phyloP scores from a whole-genome alignment of 2,797 vertebrate species.

The Leptodactylus fallax region DNA sequence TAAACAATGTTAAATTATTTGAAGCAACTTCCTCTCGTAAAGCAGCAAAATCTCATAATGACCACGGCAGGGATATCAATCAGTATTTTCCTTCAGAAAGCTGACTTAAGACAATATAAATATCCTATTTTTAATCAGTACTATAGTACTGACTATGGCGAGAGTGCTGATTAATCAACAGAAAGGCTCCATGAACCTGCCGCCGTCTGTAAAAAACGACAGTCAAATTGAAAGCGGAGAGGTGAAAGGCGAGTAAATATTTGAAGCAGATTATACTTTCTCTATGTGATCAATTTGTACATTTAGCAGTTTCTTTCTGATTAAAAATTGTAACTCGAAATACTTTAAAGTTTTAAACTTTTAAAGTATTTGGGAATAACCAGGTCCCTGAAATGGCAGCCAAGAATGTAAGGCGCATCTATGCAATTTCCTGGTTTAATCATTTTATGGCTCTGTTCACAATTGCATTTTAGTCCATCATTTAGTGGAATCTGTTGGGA shows the following conservation, averaged over 20 bases:
- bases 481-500: too few species aligned
- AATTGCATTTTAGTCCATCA: too few species aligned
- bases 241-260: constrained; percentile 35
- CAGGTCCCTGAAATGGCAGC: too few species aligned
- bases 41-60: constrained; percentile 49
- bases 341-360: neutral
- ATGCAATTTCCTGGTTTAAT: too few species aligned
- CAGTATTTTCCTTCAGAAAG: constrained; percentile 44
- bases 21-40: constrained; percentile 37
- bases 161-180: constrained; percentile 54
- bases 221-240: constrained; percentile 30
- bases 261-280: constrained; percentile 9
- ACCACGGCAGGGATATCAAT: constrained; percentile 50
- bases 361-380: neutral
- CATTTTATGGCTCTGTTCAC: too few species aligned
- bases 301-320: neutral
- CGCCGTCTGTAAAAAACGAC: constrained; percentile 37
- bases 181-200: constrained; percentile 24
- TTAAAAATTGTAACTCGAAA: neutral
- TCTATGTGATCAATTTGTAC: neutral
- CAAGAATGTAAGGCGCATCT: too few species aligned
- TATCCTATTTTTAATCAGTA: constrained; percentile 60
- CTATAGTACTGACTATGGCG: constrained; percentile 40
- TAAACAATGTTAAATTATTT: constrained; percentile 60
- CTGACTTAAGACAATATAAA: constrained; percentile 60